Evolutionary conservation across 1,140 invertebrate species (phyloP).

Genomic region (Drosophila kurseongensis): DNA sequence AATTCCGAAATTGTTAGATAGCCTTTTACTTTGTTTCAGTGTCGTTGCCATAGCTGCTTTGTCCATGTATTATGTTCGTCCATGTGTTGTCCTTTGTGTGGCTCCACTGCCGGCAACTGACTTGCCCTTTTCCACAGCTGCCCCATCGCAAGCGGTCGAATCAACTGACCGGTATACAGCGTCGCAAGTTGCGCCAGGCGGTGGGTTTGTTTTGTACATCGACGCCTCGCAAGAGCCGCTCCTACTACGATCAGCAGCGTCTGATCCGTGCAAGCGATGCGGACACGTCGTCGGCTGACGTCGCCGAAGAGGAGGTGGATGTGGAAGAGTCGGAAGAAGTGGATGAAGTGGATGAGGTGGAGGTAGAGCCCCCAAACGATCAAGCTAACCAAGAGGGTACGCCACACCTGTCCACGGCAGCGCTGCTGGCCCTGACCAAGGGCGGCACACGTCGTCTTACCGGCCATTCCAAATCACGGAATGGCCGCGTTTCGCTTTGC

Average conservation of each 20-base stretch:
- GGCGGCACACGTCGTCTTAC: constrained; percentile 7
- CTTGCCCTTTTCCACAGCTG: constrained; percentile 34
- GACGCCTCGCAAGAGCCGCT: constrained; percentile 68
- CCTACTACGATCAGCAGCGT: constrained; percentile 63
- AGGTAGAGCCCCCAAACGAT: neutral
- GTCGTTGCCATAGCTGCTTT: neutral
- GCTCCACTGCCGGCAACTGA: neutral
- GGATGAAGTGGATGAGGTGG: neutral
- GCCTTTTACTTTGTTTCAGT: neutral
- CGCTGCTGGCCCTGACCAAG: constrained; percentile 15
- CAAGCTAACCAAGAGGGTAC: constrained; percentile 25
- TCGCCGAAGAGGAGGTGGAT: neutral
- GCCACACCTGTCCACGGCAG: constrained; percentile 34
- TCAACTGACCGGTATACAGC: constrained; percentile 36
- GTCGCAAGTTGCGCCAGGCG: constrained; percentile 37
- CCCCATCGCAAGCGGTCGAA: constrained; percentile 37
- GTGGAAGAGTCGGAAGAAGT: neutral
- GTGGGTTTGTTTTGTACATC: constrained; percentile 56
- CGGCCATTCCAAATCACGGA: neutral
- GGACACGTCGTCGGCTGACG: neutral
- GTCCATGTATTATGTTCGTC: constrained; percentile 5
- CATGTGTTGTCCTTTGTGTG: constrained; percentile 24
- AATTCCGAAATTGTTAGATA: no score
- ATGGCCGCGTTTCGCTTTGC: constrained; percentile 23
- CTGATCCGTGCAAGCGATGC: constrained; percentile 25